Conservation (phyloP, 2,888 invertebrate species). For the Epinotia ramella region DNA sequence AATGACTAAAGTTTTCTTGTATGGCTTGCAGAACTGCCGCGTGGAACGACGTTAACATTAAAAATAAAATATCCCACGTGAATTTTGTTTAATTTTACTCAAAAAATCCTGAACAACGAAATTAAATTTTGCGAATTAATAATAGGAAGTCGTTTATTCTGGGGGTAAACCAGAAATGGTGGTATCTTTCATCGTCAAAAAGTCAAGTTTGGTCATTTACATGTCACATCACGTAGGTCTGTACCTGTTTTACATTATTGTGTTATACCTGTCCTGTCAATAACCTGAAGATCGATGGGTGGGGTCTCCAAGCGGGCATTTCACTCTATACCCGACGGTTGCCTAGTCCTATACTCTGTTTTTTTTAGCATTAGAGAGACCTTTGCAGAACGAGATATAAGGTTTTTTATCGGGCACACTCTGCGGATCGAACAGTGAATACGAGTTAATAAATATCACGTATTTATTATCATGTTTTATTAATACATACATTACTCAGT, state of each 20-base stretch:
- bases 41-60: background rate
- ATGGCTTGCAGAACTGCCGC: background rate
- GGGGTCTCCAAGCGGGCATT: no score
- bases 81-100: conserved; percentile 16
- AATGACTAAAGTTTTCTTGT: background rate
- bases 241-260: background rate
- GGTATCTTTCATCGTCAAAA: conserved; percentile 12
- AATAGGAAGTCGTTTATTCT: background rate
- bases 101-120: background rate
- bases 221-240: conserved; percentile 11
- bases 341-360: no score
- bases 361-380: no score
- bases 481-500: no score
- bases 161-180: conserved; percentile 25
- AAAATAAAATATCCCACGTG: background rate
- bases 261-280: conserved; percentile 1
- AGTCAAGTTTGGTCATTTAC: background rate
- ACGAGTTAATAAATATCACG: no score
- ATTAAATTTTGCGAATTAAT: background rate
- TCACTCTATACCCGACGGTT: no score
- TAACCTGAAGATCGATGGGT: background rate
- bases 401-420: no score
- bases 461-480: no score
- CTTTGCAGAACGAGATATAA: no score
- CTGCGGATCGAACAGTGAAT: no score